Base-by-base conservation (phyloP, 2,888 invertebrate genomes). In the Melolontha melolontha region DNA sequence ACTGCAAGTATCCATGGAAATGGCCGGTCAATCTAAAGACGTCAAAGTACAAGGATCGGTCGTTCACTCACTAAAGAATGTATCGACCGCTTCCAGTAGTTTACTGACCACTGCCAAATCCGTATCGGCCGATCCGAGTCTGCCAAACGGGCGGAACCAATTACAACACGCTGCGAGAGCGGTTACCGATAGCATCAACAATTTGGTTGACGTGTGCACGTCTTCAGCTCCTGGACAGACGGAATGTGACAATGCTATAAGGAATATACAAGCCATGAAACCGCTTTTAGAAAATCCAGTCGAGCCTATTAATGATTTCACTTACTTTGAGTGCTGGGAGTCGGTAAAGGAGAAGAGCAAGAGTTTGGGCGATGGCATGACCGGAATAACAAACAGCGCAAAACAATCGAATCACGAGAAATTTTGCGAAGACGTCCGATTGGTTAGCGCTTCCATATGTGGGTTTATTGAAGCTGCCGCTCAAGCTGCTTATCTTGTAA, bases 311-410 rank as follows among this genome's bases (percentile, higher is more conserved):
- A 93, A 89, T 75, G 95, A 95, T 73, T 89, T 90, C 66, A 92
- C 94, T 0, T 98, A 98, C 86, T 97, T 94, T 83, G 97, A 97
- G 76, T 96, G 96, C 73, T 89, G 98, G 29, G 97, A 98, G 80
- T 87, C 89, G 14, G 95, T 97, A 2, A 95, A 96, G 72, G 93
- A 93, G 47, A 93, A 94, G 80, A 95, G 96, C 76, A 92, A 95
- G 81, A 89, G 90, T 22, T 84, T 94, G 59, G 91, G 94, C 47
- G 94, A 94, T 75, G 95, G 95, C 67, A 97, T 98, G 92, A 96
- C 95, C 0, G 95, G 97, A 40, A 97, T 98, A 85, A 96, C 97
- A 40, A 91, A 92, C 75, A 92, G 94, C 71, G 97, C 97, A 34
- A 95, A 97, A 81, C 89, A 91, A 70, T 91, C 92, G 0, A 93